These are phyloP conservation scores for Pseudopipra pipra DNA, from an alignment of 2,113 vertebrate genomes.

Conservation along the genomic window DNA sequence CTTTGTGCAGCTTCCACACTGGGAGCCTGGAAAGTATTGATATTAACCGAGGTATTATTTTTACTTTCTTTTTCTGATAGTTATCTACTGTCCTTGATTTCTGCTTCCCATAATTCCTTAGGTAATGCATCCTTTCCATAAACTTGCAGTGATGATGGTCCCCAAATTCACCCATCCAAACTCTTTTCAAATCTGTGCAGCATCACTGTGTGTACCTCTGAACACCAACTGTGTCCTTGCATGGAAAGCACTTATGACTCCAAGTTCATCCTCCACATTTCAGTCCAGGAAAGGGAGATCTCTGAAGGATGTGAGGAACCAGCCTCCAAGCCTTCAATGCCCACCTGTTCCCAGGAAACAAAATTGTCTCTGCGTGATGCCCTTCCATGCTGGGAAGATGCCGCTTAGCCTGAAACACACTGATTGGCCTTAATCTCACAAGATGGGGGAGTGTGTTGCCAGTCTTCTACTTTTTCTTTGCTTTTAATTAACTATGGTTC, in stretches of 20 bases:
- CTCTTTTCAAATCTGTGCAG: not conserved
- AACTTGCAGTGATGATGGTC: not conserved
- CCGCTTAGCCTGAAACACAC: not conserved
- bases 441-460: not conserved
- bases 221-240: not conserved
- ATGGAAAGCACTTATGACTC: not conserved
- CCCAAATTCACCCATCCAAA: not conserved
- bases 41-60: not conserved
- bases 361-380: rapidly evolving
- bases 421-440: not conserved
- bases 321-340: not conserved
- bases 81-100: not conserved
- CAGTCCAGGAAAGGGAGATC: not conserved
- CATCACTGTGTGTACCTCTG: not conserved
- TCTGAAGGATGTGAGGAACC: not conserved
- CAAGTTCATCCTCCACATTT: not conserved
- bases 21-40: not conserved
- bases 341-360: not conserved
- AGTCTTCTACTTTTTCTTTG: conserved; percentile 15
- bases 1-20: not conserved
- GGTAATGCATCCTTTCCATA: not conserved
- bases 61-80: not conserved
- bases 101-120: not conserved
- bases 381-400: not conserved
- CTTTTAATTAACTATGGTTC: conserved; percentile 41